Conservation (phyloP, 2,888 invertebrate genomes). For the Lagria hirta region DNA sequence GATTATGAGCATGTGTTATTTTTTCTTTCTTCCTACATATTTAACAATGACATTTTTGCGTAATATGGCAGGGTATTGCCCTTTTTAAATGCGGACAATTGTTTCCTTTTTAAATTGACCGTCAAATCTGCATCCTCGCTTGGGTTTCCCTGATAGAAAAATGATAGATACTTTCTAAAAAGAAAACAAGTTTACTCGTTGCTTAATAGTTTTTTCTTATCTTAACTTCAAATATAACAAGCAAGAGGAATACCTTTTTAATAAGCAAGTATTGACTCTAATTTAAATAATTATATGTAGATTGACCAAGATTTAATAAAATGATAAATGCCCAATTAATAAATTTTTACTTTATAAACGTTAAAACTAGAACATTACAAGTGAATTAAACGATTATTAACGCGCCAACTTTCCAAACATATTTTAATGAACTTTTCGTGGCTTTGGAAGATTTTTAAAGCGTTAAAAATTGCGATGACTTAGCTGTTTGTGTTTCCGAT, state of each 20-base stretch:
- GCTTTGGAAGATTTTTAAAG: conserved; percentile 8
- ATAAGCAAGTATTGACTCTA: conserved; percentile 21
- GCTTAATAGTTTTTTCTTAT: conserved; percentile 21
- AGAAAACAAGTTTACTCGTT: conserved; percentile 18
- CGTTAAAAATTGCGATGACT: not conserved
- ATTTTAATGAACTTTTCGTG: conserved; percentile 11
- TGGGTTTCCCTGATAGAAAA: not conserved
- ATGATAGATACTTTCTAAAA: conserved; percentile 20
- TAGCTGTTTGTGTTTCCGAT: too few species aligned
- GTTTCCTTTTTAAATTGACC: conserved; percentile 35
- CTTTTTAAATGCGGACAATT: conserved; percentile 37
- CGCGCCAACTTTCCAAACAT: conserved; percentile 5
- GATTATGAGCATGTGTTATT: conserved; percentile 33
- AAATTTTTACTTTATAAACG: conserved; percentile 6
- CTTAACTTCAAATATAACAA: conserved; percentile 17
- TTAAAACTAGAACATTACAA: conserved; percentile 4
- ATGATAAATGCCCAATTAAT: conserved; percentile 8
- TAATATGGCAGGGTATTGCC: conserved; percentile 36
- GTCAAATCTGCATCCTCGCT: conserved; percentile 7
- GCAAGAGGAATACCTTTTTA: conserved; percentile 8
- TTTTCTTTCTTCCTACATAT: conserved; percentile 34
- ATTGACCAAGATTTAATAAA: conserved; percentile 8
- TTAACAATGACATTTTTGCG: conserved; percentile 34
- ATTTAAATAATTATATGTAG: conserved; percentile 23
- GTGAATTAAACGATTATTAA: conserved; percentile 13